Percentiles rank a stretch among this genome's conserved stretches.
Conservation (phyloP, 1,140 invertebrate species). For the Drosophila neocordata region DNA sequence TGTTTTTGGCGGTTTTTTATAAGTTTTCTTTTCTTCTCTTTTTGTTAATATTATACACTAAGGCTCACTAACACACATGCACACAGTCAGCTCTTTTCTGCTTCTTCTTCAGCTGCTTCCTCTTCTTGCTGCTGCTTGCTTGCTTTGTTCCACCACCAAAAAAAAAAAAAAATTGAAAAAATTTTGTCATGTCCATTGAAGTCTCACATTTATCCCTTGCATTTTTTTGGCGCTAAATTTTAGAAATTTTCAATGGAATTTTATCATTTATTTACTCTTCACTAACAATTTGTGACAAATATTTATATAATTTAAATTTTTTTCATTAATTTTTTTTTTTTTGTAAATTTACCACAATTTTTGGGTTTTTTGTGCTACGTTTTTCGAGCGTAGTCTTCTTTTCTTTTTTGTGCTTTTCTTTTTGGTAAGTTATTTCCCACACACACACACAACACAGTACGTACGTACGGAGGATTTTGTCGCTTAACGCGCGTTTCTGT, state of each 20-base stretch:
- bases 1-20: constrained; percentile 35
- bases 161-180: constrained; percentile 62
- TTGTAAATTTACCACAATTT: constrained; percentile 76
- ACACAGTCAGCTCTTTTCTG: constrained; percentile 53
- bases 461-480: constrained; percentile 76
- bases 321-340: background rate
- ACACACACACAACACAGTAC: constrained; percentile 63
- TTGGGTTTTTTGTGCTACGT: constrained; percentile 32
- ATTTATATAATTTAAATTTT: constrained; percentile 76
- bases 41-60: constrained; percentile 59
- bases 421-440: constrained; percentile 65
- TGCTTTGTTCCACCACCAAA: constrained; percentile 68
- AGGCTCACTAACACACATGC: constrained; percentile 28
- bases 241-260: constrained; percentile 37
- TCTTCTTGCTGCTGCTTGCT: constrained; percentile 40
- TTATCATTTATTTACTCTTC: constrained; percentile 41
- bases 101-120: constrained; percentile 61
- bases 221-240: constrained; percentile 66
- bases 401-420: constrained; percentile 5
- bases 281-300: constrained; percentile 41
- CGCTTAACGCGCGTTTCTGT: constrained; percentile 82
- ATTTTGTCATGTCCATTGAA: constrained; percentile 76
- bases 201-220: constrained; percentile 75
- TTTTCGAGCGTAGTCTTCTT: background rate
- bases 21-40: constrained; percentile 21